phyloP scores from a whole-genome alignment of 1,140 invertebrate species.

The Megathymus violae region DNA sequence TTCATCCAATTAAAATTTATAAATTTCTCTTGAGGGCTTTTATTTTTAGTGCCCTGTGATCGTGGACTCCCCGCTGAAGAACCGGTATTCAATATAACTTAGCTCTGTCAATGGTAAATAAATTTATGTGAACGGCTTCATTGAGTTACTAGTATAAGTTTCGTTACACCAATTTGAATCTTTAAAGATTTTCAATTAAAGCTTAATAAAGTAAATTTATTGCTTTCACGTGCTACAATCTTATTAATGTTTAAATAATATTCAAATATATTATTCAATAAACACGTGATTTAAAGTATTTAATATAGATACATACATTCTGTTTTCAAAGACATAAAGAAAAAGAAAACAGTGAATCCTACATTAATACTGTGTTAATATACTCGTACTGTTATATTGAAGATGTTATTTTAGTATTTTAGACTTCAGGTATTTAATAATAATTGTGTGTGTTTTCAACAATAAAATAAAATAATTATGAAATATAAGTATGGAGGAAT shows the following conservation, averaged over 20 bases:
- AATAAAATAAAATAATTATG: no score
- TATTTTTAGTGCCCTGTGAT: constrained; percentile 49
- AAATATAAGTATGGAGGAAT: not conserved
- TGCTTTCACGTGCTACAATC: not conserved
- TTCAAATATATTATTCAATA: not conserved
- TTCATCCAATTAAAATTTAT: constrained; percentile 63
- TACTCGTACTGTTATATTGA: no score
- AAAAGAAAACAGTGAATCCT: no score
- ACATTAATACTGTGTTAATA: no score
- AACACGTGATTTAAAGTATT: not conserved
- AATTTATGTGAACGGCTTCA: constrained; percentile 38
- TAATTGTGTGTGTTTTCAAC: no score
- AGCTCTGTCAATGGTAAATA: constrained; percentile 30
- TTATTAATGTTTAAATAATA: not conserved
- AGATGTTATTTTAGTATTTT: no score
- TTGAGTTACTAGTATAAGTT: constrained; percentile 27
- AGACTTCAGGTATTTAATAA: no score
- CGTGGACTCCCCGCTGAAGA: constrained; percentile 14
- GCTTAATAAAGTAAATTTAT: constrained; percentile 15
- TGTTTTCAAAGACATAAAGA: no score
- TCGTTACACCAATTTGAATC: constrained; percentile 27
- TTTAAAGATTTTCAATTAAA: constrained; percentile 27
- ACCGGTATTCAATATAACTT: constrained; percentile 36
- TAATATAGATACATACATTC: no score
- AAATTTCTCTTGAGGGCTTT: constrained; percentile 50